Evolutionary conservation across 2,888 invertebrate species (phyloP), one percentile per base, ranked within the genome.

Genomic region (Pachliopta kotzebuea): DNA sequence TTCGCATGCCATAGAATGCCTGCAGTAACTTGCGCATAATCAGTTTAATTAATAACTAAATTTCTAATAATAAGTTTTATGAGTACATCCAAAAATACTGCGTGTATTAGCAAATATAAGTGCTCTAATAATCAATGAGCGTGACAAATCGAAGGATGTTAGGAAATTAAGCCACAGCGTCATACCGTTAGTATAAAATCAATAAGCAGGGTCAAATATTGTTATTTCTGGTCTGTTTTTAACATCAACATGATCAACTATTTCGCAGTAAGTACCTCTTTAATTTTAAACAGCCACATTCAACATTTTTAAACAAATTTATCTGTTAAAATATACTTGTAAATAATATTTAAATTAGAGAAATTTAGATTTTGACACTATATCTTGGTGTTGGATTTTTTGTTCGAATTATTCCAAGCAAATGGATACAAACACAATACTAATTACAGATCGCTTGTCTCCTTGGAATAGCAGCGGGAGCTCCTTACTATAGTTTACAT

Each of bases 71-170:
- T 26, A 29, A 29, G 23, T 64, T 50, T 57, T 52, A n/a, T 45
- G 26, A 18, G 9, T 45, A 53, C 70, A 85, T 86, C 84, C 84
- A 85, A 85, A 88, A 76, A 68, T 37, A 67, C 50, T 56, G 67
- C 4, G 42, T 57, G 42, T 31, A 60, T 64, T 56, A 60, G 31
- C 52, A 60, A 65, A 65, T 62, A 66, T 67, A 54, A 71, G 72
- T 79, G 80, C 70, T 74, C 77, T 85, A 84, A 88, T 88, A 84
- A 69, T 72, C 81, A 87, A 85, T 83, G 72, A 85, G 85, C 86
- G 88, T 88, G 83, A 85, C 83, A 79, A 75, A 71, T 72, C 72
- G 77, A 79, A 86, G 85, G 85, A 84, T 82, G 76, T 69, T 71
- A 67, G 68, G 72, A 75, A 76, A 81, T 87, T 85, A 77, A 83